Conservation (phyloP, 37 sponge, comb jelly and placozoan species). For the Hexactinellida sp. region DNA sequence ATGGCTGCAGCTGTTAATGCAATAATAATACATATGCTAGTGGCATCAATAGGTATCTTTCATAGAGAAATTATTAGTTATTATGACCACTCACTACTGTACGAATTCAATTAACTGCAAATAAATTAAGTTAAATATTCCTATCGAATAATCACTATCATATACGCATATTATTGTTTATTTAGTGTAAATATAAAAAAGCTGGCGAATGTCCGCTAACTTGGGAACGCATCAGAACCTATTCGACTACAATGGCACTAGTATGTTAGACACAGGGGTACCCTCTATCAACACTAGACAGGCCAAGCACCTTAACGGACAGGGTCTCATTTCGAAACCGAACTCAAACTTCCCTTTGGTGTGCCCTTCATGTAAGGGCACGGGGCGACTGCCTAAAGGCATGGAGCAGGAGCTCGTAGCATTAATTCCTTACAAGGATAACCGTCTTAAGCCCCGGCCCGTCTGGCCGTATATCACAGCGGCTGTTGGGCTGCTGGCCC, state of each 20-base stretch:
- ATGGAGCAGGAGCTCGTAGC: constrained; percentile 55
- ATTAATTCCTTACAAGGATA: constrained; percentile 60
- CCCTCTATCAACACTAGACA: neutral
- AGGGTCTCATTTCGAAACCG: neutral
- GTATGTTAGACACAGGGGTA: constrained; percentile 3
- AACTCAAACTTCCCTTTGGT: neutral
- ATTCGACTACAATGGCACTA: neutral
- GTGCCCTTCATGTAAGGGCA: constrained; percentile 49
- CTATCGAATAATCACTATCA: too few species aligned
- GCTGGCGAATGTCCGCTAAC: neutral
- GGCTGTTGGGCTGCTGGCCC: neutral
- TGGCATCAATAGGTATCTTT: neutral
- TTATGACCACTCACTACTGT: too few species aligned
- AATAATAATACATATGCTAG: neutral
- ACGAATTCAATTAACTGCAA: too few species aligned
- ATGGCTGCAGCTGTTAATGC: neutral
- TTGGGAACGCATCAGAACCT: neutral
- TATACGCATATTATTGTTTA: too few species aligned
- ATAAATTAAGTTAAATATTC: too few species aligned
- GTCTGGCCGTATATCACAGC: constrained; percentile 20
- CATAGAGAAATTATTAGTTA: neutral
- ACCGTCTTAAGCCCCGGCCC: constrained; percentile 40
- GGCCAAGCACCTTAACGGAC: neutral
- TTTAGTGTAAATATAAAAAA: too few species aligned
- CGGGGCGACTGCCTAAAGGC: constrained; percentile 45